Conservation (phyloP, 2,797 vertebrate species). For the Schizothorax lantsangensis region DNA sequence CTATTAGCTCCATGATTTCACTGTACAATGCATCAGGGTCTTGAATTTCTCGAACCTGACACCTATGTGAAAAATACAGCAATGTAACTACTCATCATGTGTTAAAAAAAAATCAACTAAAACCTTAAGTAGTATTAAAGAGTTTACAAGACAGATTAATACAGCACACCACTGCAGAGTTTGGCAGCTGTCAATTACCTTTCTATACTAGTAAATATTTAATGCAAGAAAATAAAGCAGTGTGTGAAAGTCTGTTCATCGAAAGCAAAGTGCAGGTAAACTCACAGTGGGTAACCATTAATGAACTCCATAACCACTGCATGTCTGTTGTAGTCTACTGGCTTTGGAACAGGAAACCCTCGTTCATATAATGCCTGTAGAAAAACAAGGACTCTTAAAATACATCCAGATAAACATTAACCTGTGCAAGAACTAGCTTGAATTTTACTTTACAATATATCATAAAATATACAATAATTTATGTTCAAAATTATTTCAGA, state of each 20-base stretch:
- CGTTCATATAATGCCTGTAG: slow-evolving; percentile 86
- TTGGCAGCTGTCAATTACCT: neutral
- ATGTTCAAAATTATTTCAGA: neutral
- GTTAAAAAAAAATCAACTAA: neutral
- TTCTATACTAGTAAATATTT: neutral
- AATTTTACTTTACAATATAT: neutral
- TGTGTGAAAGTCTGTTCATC: neutral
- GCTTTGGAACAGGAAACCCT: slow-evolving; percentile 96
- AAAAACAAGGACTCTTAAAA: slow-evolving; percentile 4
- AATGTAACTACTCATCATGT: neutral
- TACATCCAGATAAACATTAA: neutral
- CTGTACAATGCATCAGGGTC: slow-evolving; percentile 89
- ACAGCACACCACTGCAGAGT: neutral
- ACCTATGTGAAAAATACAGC: slow-evolving; percentile 70
- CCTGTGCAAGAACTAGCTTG: neutral
- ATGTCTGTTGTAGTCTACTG: slow-evolving; percentile 95
- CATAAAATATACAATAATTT: neutral
- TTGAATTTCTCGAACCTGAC: slow-evolving; percentile 88
- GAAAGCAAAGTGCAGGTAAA: slow-evolving; percentile 51
- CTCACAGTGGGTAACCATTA: slow-evolving; percentile 95
- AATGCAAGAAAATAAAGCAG: neutral
- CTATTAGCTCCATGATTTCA: slow-evolving; percentile 95
- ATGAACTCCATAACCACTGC: slow-evolving; percentile 97
- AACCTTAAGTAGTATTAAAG: neutral
- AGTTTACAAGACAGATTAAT: neutral